A percentile compares a stretch with the other conserved stretches of the same genome.
These are phyloP conservation scores for Aurelia sp. DNA, from an alignment of 30 jellyfish, hydroid and myxozoan genomes.

Conservation along the genomic window DNA sequence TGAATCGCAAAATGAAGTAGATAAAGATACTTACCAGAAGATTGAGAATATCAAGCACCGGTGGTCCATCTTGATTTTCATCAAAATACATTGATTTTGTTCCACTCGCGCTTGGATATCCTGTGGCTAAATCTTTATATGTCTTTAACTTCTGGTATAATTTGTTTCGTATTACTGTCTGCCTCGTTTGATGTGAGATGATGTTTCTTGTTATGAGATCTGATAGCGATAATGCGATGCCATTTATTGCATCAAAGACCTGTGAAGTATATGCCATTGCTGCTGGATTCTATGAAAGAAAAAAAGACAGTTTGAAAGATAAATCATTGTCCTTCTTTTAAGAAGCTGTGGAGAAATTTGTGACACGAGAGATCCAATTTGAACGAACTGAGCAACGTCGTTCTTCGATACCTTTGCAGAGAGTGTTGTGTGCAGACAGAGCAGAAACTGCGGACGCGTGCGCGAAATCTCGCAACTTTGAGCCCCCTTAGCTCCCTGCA, in stretches of 20 bases:
- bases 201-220: slow-evolving; percentile 79
- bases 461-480: no score
- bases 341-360: no score
- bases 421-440: no score
- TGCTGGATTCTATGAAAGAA: slow-evolving; percentile 55
- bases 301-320: neutral
- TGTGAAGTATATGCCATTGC: slow-evolving; percentile 89
- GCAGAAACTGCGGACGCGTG: no score
- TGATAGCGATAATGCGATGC: slow-evolving; percentile 91
- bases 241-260: slow-evolving; percentile 97
- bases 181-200: slow-evolving; percentile 56
- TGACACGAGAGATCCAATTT: no score
- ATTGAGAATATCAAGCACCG: slow-evolving; percentile 70
- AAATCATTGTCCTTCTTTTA: neutral
- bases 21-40: slow-evolving; percentile 58
- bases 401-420: no score
- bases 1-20: no score
- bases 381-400: no score
- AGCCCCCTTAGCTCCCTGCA: no score
- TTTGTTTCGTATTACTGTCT: slow-evolving; percentile 56
- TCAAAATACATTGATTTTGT: slow-evolving; percentile 79
- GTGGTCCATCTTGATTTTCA: slow-evolving; percentile 95
- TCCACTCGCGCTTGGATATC: slow-evolving; percentile 94
- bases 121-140: slow-evolving; percentile 72
- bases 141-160: slow-evolving; percentile 62